These are phyloP conservation scores for Nephila pilipes DNA, from an alignment of 1,140 invertebrate species.

Conservation along the genomic window DNA sequence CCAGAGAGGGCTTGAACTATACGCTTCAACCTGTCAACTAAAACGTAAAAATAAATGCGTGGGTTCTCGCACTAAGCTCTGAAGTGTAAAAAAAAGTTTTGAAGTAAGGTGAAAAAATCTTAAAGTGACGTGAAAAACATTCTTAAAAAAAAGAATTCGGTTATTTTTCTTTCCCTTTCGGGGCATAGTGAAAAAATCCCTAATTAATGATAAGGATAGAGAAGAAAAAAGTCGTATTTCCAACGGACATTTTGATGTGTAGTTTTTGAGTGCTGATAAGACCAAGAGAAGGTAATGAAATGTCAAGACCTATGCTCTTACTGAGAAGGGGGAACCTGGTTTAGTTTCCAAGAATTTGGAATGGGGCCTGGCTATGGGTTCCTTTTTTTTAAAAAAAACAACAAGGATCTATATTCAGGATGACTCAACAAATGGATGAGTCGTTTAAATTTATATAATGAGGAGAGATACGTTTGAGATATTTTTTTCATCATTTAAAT, in stretches of 20 bases:
- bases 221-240: slow-evolving; percentile 33
- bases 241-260: slow-evolving; percentile 52
- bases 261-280: slow-evolving; percentile 57
- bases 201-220: slow-evolving; percentile 50
- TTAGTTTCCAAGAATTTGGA: slow-evolving; percentile 34
- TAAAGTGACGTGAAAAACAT: slow-evolving; percentile 23
- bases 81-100: background rate
- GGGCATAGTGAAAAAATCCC: background rate
- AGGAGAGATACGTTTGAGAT: background rate
- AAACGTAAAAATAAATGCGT: slow-evolving; percentile 34
- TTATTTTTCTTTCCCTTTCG: slow-evolving; percentile 7
- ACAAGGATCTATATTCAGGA: background rate
- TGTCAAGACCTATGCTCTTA: slow-evolving; percentile 44
- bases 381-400: background rate
- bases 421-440: background rate
- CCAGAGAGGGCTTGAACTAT: slow-evolving; percentile 24
- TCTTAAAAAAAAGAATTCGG: background rate
- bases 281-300: slow-evolving; percentile 41
- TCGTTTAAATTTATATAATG: background rate
- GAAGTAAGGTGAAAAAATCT: background rate
- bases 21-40: slow-evolving; percentile 26
- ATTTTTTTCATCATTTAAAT: too few relatives aligned
- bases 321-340: background rate
- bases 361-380: background rate
- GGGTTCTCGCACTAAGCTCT: slow-evolving; percentile 4